Base-by-base conservation (phyloP, 2,113 vertebrate genomes). In the Cyanistes caeruleus region DNA sequence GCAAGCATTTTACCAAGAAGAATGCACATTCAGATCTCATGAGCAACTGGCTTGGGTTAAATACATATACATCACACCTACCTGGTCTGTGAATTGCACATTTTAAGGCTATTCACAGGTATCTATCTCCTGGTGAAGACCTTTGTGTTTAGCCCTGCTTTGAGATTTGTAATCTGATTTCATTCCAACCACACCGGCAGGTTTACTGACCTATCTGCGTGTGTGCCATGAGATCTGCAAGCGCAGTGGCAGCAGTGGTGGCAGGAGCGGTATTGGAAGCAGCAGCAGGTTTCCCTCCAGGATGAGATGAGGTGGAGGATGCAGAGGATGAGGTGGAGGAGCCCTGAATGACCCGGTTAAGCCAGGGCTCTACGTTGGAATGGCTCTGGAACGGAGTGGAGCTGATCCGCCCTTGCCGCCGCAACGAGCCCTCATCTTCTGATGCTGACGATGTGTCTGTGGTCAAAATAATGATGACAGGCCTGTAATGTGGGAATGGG, bases 391-490 rank as follows among this genome's bases (percentile, higher is more conserved):
- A 98, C 93, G 98, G 98, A 67, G 99, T 98, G 96, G 99, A 99
- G 98, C 98, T 93, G 95, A 99, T 98, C 96, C 98, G 99, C 98
- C 98, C 98, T 77, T 98, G 99, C 89, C 98, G 99, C 89, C 98
- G 99, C 88, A 99, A 98, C 72, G 99, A 99, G 95, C 99, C 99
- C 98, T 99, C 99, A 97, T 99, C 99, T 98, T 99, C 99, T 63
- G 99, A 99, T 65, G 99, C 99, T 76, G 99, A 99, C 67, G 99
- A 99, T 53, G 99, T 99, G 99, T 99, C 99, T 99, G 99, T 98
- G 98, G 97, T 98, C 88, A 98, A 98, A 98, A 98, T 97, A 98
- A 98, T 16, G 93, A 96, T 52, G 97, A 98, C 59, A 98, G 93
- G 97, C 82, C 83, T 96, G 96, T 95, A 90, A 98, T 35, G 96